These are phyloP conservation scores for Sialia sialis DNA, from an alignment of 2,113 vertebrate species.

Conservation along the genomic window DNA sequence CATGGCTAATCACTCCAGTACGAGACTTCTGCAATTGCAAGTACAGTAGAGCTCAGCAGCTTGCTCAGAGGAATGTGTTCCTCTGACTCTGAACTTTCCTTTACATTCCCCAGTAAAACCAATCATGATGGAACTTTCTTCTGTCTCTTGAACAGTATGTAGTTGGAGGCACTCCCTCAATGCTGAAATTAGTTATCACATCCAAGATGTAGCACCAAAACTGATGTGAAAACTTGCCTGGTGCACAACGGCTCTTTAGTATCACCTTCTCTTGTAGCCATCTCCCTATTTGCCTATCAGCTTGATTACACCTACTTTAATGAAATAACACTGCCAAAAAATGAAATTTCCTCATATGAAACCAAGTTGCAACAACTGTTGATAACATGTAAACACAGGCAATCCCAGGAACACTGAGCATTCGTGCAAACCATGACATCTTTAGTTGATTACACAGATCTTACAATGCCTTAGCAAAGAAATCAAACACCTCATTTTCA, in stretches of 20 bases:
- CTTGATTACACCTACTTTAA: slow-evolving; percentile 3
- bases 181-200: not conserved
- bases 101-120: not conserved
- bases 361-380: not conserved
- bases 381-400: not conserved
- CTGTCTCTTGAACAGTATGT: not conserved
- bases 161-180: not conserved
- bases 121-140: not conserved
- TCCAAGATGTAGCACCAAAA: not conserved
- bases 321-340: not conserved
- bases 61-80: not conserved
- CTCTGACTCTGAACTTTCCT: not conserved
- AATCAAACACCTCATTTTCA: not conserved
- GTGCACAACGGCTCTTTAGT: not conserved
- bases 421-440: not conserved
- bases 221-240: not conserved
- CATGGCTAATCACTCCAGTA: not conserved
- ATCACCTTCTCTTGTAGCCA: not conserved
- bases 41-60: not conserved
- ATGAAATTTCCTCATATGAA: not conserved
- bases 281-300: not conserved
- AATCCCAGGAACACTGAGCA: not conserved
- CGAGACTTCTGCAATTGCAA: not conserved
- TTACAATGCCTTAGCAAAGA: not conserved
- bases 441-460: not conserved